Evolutionary conservation across 2,113 vertebrate species (phyloP).

Genomic region (Ptilorrhoa leucosticta): DNA sequence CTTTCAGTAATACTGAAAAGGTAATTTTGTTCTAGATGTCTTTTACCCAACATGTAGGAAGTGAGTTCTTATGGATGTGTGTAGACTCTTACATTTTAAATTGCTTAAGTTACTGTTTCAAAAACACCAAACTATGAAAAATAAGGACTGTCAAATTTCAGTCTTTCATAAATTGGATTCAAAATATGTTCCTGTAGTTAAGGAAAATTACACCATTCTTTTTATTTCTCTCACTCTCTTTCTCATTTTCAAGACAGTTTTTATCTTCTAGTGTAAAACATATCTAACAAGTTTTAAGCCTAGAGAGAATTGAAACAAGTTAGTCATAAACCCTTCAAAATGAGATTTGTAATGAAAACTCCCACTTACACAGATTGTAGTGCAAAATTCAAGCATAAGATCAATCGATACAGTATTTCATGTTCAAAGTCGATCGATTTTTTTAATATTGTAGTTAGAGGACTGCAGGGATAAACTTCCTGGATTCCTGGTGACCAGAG

Average conservation of each 20-base stretch:
- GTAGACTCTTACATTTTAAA: not conserved
- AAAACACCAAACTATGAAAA: not conserved
- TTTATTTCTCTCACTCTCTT: not conserved
- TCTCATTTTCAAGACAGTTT: not conserved
- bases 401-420: not conserved
- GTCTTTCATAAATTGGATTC: not conserved
- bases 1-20: not conserved
- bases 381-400: not conserved
- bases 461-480: not conserved
- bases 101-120: not conserved
- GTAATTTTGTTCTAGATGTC: not conserved
- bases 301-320: conserved; percentile 20
- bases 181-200: not conserved
- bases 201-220: not conserved
- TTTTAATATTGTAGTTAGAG: not conserved
- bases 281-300: conserved; percentile 9
- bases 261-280: not conserved
- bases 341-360: conserved; percentile 51
- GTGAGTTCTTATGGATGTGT: not conserved
- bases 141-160: not conserved
- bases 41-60: not conserved
- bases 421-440: not conserved
- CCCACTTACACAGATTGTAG: not conserved
- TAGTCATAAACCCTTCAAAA: conserved; percentile 37
- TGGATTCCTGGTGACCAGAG: not conserved